phyloP scores from a whole-genome alignment of 2,113 vertebrate genomes.

The Chionomys nivalis region DNA sequence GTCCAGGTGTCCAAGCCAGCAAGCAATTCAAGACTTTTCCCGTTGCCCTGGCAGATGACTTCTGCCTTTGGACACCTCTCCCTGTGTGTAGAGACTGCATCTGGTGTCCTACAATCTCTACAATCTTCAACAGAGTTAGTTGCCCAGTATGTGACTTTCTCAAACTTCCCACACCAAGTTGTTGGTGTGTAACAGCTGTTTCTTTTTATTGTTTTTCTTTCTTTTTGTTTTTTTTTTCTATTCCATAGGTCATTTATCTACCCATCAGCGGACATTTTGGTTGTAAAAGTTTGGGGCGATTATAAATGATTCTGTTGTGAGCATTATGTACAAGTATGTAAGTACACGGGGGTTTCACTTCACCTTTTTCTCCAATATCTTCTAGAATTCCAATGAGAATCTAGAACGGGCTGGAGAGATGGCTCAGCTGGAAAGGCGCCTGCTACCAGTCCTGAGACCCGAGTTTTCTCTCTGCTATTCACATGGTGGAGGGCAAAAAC shows the following conservation, averaged over 20 bases:
- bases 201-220: neutral
- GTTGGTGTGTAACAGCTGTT: neutral
- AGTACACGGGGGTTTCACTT: neutral
- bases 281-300: neutral
- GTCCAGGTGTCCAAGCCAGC: neutral
- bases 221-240: neutral
- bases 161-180: neutral
- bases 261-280: neutral
- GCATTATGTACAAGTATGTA: neutral
- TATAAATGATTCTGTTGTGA: constrained; percentile 10
- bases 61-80: neutral
- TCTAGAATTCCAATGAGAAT: neutral
- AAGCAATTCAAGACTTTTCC: neutral
- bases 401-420: neutral
- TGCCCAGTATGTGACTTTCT: neutral
- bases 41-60: neutral
- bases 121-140: constrained; percentile 12
- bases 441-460: neutral
- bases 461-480: neutral
- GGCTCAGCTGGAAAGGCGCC: neutral
- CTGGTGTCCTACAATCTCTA: neutral
- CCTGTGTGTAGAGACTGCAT: neutral
- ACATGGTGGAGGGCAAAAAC: neutral
- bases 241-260: neutral
- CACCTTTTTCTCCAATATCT: neutral